These are phyloP conservation scores for Microctonus hyperodae DNA, from an alignment of 2,888 invertebrate species.

Conservation along the genomic window DNA sequence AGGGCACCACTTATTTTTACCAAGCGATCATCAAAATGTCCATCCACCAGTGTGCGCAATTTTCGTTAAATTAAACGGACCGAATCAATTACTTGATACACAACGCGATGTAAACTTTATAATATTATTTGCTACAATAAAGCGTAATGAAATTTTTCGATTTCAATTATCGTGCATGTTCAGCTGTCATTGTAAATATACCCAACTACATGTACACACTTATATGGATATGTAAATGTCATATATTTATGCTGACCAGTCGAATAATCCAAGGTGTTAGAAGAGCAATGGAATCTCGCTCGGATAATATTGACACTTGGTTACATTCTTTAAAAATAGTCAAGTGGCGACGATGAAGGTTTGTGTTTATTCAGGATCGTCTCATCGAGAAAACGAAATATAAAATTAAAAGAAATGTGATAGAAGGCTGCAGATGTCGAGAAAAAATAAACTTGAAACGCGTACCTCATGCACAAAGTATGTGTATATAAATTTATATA, in stretches of 20 bases:
- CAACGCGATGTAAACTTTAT: neutral
- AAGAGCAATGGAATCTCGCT: conserved; percentile 26
- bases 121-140: neutral
- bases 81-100: conserved; percentile 56
- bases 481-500: neutral
- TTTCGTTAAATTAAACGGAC: conserved; percentile 60
- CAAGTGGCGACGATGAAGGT: conserved; percentile 8
- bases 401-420: neutral
- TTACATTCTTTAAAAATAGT: conserved; percentile 5
- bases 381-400: neutral
- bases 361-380: conserved; percentile 31
- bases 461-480: too few species aligned
- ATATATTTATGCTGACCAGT: neutral
- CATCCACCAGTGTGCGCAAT: conserved; percentile 49
- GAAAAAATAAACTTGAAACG: too few species aligned
- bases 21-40: conserved; percentile 51
- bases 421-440: neutral
- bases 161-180: too few species aligned
- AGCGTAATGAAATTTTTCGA: neutral
- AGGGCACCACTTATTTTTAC: conserved; percentile 57
- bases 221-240: too few species aligned
- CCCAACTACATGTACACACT: too few species aligned
- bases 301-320: conserved; percentile 33
- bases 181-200: too few species aligned
- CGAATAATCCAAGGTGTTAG: conserved; percentile 12